These are phyloP conservation scores for Conger conger DNA, from an alignment of 2,113 vertebrate species.

Conservation along the genomic window DNA sequence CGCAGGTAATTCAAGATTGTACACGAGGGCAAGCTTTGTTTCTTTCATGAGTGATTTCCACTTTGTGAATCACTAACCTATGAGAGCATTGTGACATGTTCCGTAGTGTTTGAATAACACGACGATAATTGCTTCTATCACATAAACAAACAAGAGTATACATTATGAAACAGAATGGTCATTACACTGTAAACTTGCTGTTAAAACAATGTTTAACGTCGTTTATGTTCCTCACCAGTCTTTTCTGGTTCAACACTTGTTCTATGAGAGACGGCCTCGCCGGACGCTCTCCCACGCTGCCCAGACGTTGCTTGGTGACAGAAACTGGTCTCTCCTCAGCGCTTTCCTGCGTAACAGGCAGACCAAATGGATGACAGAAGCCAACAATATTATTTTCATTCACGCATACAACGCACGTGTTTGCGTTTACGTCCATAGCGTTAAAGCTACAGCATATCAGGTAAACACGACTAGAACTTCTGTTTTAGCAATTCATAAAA, in stretches of 20 bases:
- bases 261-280: conserved; percentile 91
- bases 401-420: not conserved
- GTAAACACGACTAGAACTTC: too few relatives aligned
- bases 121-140: too few relatives aligned
- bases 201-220: too few relatives aligned
- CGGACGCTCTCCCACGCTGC: conserved; percentile 87
- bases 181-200: too few relatives aligned
- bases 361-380: not conserved
- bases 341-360: conserved; percentile 71
- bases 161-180: too few relatives aligned
- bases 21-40: not conserved
- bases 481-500: too few relatives aligned
- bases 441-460: not conserved
- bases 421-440: not conserved
- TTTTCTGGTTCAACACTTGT: conserved; percentile 96
- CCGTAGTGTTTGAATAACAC: too few relatives aligned
- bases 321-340: conserved; percentile 84
- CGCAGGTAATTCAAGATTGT: too few relatives aligned
- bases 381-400: not conserved
- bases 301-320: conserved; percentile 88
- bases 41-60: not conserved
- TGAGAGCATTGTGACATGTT: too few relatives aligned
- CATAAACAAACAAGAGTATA: too few relatives aligned
- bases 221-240: conserved; percentile 75
- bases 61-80: too few relatives aligned